Base-by-base conservation (phyloP, 2,113 vertebrate genomes). In the Pachypanchax playfairii region DNA sequence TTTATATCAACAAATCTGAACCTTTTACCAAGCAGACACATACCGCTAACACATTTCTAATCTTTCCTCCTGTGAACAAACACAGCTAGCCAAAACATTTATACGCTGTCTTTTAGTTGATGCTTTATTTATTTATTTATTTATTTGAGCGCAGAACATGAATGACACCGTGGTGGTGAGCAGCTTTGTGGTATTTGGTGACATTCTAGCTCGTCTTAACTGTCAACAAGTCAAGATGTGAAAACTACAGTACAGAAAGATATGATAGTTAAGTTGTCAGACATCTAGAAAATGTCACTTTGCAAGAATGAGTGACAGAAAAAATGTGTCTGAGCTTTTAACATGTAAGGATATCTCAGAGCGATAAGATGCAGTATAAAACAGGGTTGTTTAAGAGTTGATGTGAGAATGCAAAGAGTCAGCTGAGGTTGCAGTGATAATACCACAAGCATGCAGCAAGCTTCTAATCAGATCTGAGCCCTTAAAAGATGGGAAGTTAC, bases 171-270 rank as follows among this genome's bases (percentile, higher is more conserved):
- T 22, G 29, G 11, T 44, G 46, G 25, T 2, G 17, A 42, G 5
- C 6, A 21, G 33, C 44, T 35, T 41, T 7, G 18, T 31, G 50
- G 11, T 49, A 57, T 69, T 48, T 63, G 42, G 48, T 63, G 75
- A 75, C 50, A 70, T 65, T 72, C 64, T 8, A 36, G 29, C 43
- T 65, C n/a, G 46, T 74, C 49, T 39, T 6, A 50, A 31, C 49
- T 42, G 53, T 61, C 56, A 70, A 65, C 50, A 60, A 56, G 50
- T 42, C 48, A 49, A 48, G 43, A 48, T 70, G 18, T 54, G 47
- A 61, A 33, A 43, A 44, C 6, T 33, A 1, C 12, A 35, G 17
- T 24, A 1, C 10, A 28, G 22, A 31, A 36, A 39, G 59, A 58
- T 70, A 43, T 59, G 5, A 26, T 21, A 33, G 47, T 24, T 9